A percentile compares a stretch with the other conserved stretches of the same genome.
These are phyloP conservation scores for Centropristis striata DNA, from an alignment of 2,113 vertebrate species.

Conservation along the genomic window DNA sequence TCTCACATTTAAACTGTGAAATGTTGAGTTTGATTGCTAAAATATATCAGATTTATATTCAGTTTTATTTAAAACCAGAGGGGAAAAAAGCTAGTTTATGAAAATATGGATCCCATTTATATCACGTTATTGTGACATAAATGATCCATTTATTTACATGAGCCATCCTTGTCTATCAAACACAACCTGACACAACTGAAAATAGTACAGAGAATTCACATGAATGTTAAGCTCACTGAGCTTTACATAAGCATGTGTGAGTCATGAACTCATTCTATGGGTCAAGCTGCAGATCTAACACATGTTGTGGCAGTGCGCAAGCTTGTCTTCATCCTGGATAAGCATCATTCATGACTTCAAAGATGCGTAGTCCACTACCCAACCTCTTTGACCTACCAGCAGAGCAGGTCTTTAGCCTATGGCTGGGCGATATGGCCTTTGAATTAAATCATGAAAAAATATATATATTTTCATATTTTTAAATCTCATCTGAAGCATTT, in stretches of 20 bases:
- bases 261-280: slow-evolving; percentile 23
- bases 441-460: too few relatives aligned
- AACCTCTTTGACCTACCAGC: neutral
- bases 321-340: slow-evolving; percentile 35
- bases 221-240: slow-evolving; percentile 9
- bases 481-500: too few relatives aligned
- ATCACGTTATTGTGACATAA: neutral
- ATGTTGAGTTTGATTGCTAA: neutral
- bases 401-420: slow-evolving; percentile 1
- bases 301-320: slow-evolving; percentile 2
- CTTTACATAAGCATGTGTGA: slow-evolving; percentile 27
- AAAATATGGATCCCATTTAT: neutral
- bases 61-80: neutral
- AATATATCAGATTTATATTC: neutral
- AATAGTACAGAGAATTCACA: slow-evolving; percentile 26
- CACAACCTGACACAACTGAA: neutral
- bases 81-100: neutral
- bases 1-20: neutral
- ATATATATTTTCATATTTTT: too few relatives aligned
- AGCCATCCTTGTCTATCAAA: neutral
- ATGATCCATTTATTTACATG: neutral
- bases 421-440: neutral
- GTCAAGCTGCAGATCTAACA: slow-evolving; percentile 20
- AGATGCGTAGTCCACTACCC: neutral
- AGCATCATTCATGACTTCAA: slow-evolving; percentile 40